Base-by-base conservation (phyloP, 2,888 invertebrate genomes). In the Dryomyza anilis region DNA sequence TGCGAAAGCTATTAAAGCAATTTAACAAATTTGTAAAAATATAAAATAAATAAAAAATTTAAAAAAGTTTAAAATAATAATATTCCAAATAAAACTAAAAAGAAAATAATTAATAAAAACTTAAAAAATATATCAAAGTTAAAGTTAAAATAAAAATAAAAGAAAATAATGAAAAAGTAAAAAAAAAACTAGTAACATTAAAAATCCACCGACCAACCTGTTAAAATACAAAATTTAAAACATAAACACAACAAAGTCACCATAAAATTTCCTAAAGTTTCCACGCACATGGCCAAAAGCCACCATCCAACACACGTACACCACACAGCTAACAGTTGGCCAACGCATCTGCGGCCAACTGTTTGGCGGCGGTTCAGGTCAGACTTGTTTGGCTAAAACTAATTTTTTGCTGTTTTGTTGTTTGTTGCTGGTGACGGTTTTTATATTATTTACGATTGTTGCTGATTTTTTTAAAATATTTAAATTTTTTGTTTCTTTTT, bases 371-470 rank as follows among this genome's bases (percentile, higher is more conserved):
- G 4, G 46, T 19, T 12, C 59, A 14, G 46, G 48, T 59, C 19
- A 12, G 33, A 59, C 59, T 59, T 21, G 59, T 59, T 59, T 48
- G 30, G 10, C 48, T 59, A 12, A 45, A 59, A 33, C 46, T 30
- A 48, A 59, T 59, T 59, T n/a, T n/a, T 50, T n/a, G 23, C 25
- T n/a, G 25, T 25, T 25, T 10, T 12, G 23, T 23, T n/a, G 46
- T 59, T 39, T 56, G 14, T 58, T 45, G 55, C 55, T 16, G 46
- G 25, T 14, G 1, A 23, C 5, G 8, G 45, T 46, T 43, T 27
- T 29, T 46, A 58, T 39, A 14, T 39, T 12, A 25, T 23, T 55
- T 12, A 23, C 19, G 3, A 7, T 56, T 39, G 2, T 39, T 39
- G 43, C 23, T 12, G 30, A 43, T 39, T 3, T 3, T 12, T 16